A percentile compares a stretch with the other conserved stretches of the same genome.
These are phyloP conservation scores for Bombus waltoni DNA, from an alignment of 1,140 invertebrate genomes.

Conservation along the genomic window DNA sequence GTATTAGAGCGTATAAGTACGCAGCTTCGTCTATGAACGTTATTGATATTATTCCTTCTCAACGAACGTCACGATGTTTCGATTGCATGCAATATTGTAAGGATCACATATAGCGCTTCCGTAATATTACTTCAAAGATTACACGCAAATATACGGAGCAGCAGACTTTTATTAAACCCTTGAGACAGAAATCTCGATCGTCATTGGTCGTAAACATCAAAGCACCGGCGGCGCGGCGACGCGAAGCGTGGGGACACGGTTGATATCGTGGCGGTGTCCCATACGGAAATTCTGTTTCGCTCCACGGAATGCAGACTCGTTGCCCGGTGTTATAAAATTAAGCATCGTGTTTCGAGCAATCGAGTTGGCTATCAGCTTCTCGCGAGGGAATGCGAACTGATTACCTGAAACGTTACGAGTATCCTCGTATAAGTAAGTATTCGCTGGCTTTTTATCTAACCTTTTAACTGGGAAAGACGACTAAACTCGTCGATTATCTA, in stretches of 20 bases:
- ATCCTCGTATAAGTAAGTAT: not conserved
- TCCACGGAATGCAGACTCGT: constrained; percentile 25
- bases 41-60: too few relatives aligned
- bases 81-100: not conserved
- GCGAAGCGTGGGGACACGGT: not conserved
- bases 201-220: constrained; percentile 47
- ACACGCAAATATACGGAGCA: not conserved
- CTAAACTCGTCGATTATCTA: not conserved
- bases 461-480: not conserved
- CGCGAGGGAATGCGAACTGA: constrained; percentile 8
- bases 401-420: constrained; percentile 5
- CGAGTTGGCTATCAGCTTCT: not conserved
- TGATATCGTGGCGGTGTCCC: not conserved
- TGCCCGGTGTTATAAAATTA: constrained; percentile 36
- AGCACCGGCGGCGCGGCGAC: constrained; percentile 14
- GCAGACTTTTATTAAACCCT: not conserved
- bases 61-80: not conserved
- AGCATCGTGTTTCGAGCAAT: constrained; percentile 26
- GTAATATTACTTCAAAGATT: not conserved
- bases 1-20: not conserved
- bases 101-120: not conserved
- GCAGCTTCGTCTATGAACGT: not conserved
- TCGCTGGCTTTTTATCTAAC: not conserved
- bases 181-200: constrained; percentile 3
- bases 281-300: not conserved